Evolutionary conservation across 1,140 invertebrate species (phyloP).

Genomic region (Bombus soroeensis): DNA sequence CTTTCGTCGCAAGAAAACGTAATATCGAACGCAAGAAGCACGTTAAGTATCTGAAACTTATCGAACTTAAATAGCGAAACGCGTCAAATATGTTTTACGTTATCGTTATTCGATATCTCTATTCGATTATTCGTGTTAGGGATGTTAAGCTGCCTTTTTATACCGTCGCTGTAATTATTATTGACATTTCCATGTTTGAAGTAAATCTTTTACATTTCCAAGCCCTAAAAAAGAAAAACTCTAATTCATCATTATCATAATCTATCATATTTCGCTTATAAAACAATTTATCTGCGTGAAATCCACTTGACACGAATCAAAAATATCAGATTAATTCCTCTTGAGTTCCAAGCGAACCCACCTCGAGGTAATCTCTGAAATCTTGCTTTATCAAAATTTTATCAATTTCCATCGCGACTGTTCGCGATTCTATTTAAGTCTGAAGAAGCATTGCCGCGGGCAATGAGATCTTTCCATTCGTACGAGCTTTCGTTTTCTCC

Average conservation of each 20-base stretch:
- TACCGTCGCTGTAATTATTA: too few relatives aligned
- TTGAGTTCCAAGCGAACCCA: too few relatives aligned
- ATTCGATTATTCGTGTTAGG: too few relatives aligned
- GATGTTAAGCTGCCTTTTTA: too few relatives aligned
- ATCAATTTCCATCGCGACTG: conserved; percentile 8
- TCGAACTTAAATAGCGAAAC: too few relatives aligned
- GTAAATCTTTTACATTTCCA: too few relatives aligned
- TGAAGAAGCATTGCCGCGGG: not conserved
- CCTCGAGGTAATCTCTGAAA: not conserved
- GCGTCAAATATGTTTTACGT: too few relatives aligned
- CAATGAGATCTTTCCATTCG: not conserved
- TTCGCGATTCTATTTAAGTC: not conserved
- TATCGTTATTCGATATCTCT: too few relatives aligned
- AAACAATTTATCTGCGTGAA: not conserved
- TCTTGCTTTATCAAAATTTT: conserved; percentile 20
- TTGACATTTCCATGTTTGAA: too few relatives aligned
- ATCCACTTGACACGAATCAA: not conserved
- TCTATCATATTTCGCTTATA: not conserved
- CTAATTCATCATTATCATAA: not conserved
- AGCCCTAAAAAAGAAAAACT: not conserved
- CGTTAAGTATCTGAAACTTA: too few relatives aligned
- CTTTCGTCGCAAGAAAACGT: too few relatives aligned
- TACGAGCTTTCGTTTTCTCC: not conserved
- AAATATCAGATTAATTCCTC: not conserved
- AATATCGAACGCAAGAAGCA: too few relatives aligned